Conservation (phyloP, 2,113 vertebrate genomes). For the Octodon degus region DNA sequence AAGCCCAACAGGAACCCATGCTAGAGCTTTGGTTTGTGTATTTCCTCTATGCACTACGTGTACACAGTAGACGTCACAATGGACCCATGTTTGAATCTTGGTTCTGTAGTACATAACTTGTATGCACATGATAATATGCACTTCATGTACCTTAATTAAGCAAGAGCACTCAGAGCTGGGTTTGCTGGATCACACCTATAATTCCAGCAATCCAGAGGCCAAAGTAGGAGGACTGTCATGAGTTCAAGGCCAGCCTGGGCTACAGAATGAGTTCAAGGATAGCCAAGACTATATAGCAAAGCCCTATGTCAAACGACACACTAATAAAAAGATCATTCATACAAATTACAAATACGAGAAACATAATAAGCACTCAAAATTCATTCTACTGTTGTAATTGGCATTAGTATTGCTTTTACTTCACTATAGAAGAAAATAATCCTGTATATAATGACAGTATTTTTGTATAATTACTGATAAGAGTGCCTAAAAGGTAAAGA, state of each 20-base stretch:
- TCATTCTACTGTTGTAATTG: slow-evolving; percentile 3
- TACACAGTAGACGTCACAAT: background rate
- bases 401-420: slow-evolving; percentile 56
- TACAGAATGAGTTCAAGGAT: background rate
- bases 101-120: background rate
- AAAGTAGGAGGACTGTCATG: background rate
- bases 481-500: background rate
- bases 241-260: background rate
- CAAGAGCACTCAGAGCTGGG: slow-evolving; percentile 21
- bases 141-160: slow-evolving; percentile 44
- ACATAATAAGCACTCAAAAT: slow-evolving; percentile 52
- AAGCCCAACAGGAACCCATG: background rate
- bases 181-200: background rate
- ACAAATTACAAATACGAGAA: slow-evolving; percentile 32
- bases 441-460: background rate
- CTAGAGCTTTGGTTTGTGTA: background rate
- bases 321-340: background rate
- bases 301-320: background rate
- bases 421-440: slow-evolving; percentile 38
- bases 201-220: background rate
- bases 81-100: background rate
- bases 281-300: background rate
- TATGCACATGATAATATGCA: background rate
- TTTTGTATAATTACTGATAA: slow-evolving; percentile 4
- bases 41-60: background rate